Evolutionary conservation across 2,888 invertebrate genomes (phyloP), one percentile per base, ranked within the genome.

Genomic region (Tupiocoris notatus): DNA sequence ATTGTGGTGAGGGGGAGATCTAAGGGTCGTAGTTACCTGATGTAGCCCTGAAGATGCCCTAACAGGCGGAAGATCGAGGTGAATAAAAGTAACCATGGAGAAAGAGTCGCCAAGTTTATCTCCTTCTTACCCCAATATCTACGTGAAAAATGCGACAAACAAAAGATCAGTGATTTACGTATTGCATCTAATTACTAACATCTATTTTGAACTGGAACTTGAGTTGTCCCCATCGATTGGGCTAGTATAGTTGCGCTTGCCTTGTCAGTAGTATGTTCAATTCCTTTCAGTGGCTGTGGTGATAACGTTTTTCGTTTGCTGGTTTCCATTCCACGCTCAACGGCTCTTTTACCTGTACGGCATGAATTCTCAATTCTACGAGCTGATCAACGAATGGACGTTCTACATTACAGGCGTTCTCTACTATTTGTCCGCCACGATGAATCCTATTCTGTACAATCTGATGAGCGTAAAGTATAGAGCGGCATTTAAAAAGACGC

Each of bases 261-360:
- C 54, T 54, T n/a, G n/a, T n/a, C n/a, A n/a, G n/a, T n/a, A n/a
- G n/a, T n/a, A n/a, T n/a, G n/a, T 80, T 79, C 57, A 12, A n/a
- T 61, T 39, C 22, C 75, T 86, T 87, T 16, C 86, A 97, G 97
- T 93, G 80, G 94, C 94, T 1, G 96, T 97, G 21, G 97, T 97
- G 73, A 87, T 96, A 6, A 92, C 94, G 39, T 97, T 97, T 86
- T 96, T 96, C 86, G 86, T 95, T 12, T 96, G 96, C 85, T 97
- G 97, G 96, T 94, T 95, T 0, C 97, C 97, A 24, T 97, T 96
- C 86, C 97, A 97, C 86, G 89, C 93, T 79, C 97, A 97, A 85
- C 87, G 97, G 3, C 86, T 97, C 73, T 89, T 95, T 84, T 93
- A 91, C 83, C 88, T 93, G 81, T 91, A 94, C 83, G 92, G 89